phyloP scores from a whole-genome alignment of 2,888 invertebrate species.

The Platypus cylindrus region DNA sequence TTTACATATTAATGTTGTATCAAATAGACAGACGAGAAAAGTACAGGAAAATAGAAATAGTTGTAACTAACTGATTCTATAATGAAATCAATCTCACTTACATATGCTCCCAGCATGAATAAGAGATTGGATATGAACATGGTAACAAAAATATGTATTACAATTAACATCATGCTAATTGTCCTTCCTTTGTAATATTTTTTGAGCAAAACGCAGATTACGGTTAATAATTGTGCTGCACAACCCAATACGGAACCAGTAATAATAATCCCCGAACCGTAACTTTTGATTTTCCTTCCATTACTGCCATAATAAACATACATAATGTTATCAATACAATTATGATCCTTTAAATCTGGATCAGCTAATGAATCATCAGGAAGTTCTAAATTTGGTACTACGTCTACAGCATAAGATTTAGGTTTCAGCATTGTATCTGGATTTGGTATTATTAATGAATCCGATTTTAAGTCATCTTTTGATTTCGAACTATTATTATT shows the following conservation, averaged over 20 bases:
- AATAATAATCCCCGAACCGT: constrained; percentile 36
- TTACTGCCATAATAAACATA: constrained; percentile 54
- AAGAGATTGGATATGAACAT: constrained; percentile 47
- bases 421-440: constrained; percentile 29
- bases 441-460: constrained; percentile 32
- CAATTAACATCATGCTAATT: constrained; percentile 39
- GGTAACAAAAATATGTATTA: constrained; percentile 49
- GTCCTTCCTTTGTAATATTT: constrained; percentile 29
- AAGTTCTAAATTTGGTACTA: constrained; percentile 36
- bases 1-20: no score
- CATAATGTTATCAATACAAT: constrained; percentile 59
- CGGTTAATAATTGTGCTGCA: constrained; percentile 38
- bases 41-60: no score
- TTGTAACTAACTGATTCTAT: no score
- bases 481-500: constrained; percentile 26
- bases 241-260: constrained; percentile 39
- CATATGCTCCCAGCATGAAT: constrained; percentile 54
- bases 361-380: constrained; percentile 53
- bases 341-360: constrained; percentile 53
- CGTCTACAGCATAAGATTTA: constrained; percentile 33
- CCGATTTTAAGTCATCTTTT: constrained; percentile 23
- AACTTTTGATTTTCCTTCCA: constrained; percentile 40
- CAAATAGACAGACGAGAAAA: no score
- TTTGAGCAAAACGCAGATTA: constrained; percentile 34
- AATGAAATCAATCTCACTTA: no score